phyloP scores from a whole-genome alignment of 2,888 invertebrate species.

The Stictocephala bisonia region DNA sequence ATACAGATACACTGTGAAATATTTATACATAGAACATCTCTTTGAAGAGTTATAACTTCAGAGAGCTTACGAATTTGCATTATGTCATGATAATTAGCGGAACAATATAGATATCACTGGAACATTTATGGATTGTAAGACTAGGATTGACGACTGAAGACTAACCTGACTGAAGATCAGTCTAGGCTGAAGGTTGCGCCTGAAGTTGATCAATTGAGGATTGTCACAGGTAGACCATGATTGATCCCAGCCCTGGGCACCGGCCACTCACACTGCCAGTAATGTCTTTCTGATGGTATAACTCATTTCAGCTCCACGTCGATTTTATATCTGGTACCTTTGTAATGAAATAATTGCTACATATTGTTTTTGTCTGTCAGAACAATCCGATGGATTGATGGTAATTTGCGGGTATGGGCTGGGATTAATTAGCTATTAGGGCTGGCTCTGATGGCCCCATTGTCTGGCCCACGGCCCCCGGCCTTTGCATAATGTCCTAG shows the following conservation, averaged over 20 bases:
- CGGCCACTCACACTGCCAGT: slow-evolving; percentile 31
- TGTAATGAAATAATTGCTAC: slow-evolving; percentile 48
- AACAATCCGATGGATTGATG: slow-evolving; percentile 35
- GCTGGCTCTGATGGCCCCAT: slow-evolving; percentile 37
- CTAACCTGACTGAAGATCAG: too few relatives aligned
- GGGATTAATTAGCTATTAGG: slow-evolving; percentile 41
- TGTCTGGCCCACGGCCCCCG: slow-evolving; percentile 30
- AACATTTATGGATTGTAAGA: too few relatives aligned
- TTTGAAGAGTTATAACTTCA: too few relatives aligned
- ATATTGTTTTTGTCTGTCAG: slow-evolving; percentile 43
- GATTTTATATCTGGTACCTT: slow-evolving; percentile 43
- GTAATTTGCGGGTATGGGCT: slow-evolving; percentile 35
- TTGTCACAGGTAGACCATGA: slow-evolving; percentile 39
- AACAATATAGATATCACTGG: too few relatives aligned
- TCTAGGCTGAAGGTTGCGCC: too few relatives aligned
- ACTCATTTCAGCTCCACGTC: slow-evolving; percentile 39
- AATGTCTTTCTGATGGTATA: slow-evolving; percentile 40
- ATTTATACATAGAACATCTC: too few relatives aligned
- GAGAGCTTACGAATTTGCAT: too few relatives aligned
- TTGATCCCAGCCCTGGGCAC: slow-evolving; percentile 22
- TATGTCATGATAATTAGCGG: too few relatives aligned
- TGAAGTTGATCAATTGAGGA: slow-evolving; percentile 26
- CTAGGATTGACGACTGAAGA: too few relatives aligned
- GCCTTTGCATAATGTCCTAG: slow-evolving; percentile 32
- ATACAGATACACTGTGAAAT: too few relatives aligned